These are phyloP conservation scores for Pogonophryne albipinna DNA, from an alignment of 2,797 vertebrate genomes.

Conservation along the genomic window DNA sequence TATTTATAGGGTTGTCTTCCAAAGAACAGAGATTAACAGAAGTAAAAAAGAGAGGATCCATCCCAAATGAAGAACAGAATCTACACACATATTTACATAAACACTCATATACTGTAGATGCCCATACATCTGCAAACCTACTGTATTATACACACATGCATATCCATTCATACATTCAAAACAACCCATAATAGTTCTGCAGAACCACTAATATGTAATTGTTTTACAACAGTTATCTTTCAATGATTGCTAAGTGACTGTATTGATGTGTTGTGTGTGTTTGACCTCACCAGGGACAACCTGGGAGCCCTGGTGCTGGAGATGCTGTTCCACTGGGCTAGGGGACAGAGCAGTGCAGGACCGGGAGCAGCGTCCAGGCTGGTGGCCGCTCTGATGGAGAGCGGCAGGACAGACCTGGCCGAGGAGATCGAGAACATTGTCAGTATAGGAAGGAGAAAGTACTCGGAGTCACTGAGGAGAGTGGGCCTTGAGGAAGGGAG, in stretches of 20 bases:
- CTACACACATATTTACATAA: too few species aligned
- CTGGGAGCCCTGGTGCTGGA: conserved; percentile 90
- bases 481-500: conserved; percentile 87
- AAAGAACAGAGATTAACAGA: too few species aligned
- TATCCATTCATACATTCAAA: too few species aligned
- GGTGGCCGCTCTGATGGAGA: conserved; percentile 88
- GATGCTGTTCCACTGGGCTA: conserved; percentile 95
- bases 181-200: too few species aligned
- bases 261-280: neutral
- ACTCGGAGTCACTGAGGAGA: conserved; percentile 89
- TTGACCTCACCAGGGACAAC: conserved; percentile 84
- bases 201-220: too few species aligned
- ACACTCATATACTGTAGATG: too few species aligned
- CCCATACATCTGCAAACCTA: too few species aligned
- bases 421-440: conserved; percentile 92
- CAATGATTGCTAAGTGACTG: neutral
- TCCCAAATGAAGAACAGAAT: too few species aligned
- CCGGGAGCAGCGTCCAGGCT: conserved; percentile 84
- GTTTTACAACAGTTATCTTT: neutral
- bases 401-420: conserved; percentile 90
- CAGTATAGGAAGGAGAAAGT: conserved; percentile 90
- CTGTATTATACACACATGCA: too few species aligned
- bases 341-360: conserved; percentile 82
- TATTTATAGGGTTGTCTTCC: too few species aligned
- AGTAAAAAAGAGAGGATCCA: too few species aligned